phyloP scores from a whole-genome alignment of 2,888 invertebrate genomes.

The Trachelus troglodyta region DNA sequence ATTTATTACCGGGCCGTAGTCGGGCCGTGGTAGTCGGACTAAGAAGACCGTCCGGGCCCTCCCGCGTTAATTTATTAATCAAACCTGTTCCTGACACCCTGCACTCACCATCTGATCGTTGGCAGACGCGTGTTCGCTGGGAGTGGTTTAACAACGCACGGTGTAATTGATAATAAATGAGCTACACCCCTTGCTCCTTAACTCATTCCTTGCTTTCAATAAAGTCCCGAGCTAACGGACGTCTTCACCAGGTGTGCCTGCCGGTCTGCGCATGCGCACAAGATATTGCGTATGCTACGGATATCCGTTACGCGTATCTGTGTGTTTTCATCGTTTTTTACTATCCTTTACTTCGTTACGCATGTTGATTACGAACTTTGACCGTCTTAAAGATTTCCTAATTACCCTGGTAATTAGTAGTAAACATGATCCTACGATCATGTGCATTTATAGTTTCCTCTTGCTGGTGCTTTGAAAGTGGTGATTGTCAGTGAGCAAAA shows the following conservation, averaged over 20 bases:
- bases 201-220: slow-evolving; percentile 5
- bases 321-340: no score
- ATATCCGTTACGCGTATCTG: no score
- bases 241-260: background rate
- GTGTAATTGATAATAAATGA: slow-evolving; percentile 19
- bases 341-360: no score
- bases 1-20: slow-evolving; percentile 26
- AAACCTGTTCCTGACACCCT: slow-evolving; percentile 20
- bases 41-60: slow-evolving; percentile 2
- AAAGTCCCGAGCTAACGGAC: slow-evolving; percentile 1
- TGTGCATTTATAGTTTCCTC: no score
- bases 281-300: no score
- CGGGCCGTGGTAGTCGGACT: slow-evolving; percentile 22
- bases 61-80: slow-evolving; percentile 23
- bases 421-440: no score
- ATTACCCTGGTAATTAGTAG: no score
- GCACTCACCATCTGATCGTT: slow-evolving; percentile 5
- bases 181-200: slow-evolving; percentile 1
- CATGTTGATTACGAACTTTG: no score
- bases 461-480: no score
- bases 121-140: slow-evolving; percentile 14
- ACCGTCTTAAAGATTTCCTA: no score
- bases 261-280: no score
- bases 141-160: slow-evolving; percentile 10
- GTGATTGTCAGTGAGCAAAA: no score